Percentiles rank a stretch among this genome's conserved stretches.
phyloP scores from a whole-genome alignment of 2,113 vertebrate species.

The Hemiscyllium ocellatum region DNA sequence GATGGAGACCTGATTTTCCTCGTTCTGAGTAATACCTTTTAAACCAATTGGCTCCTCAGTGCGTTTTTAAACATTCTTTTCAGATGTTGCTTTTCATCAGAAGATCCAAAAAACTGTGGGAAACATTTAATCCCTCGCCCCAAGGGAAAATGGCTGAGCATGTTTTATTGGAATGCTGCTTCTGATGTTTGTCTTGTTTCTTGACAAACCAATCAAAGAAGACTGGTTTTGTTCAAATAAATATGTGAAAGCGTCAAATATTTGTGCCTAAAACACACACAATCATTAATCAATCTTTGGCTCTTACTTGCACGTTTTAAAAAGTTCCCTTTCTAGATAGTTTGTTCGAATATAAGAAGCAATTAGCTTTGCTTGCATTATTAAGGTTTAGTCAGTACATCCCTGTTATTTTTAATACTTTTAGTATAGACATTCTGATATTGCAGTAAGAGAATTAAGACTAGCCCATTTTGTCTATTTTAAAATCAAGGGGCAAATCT shows the following conservation, averaged over 20 bases:
- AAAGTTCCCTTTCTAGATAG: background rate
- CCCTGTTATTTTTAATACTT: background rate
- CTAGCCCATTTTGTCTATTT: background rate
- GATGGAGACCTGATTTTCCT: background rate
- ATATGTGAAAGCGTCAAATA: background rate
- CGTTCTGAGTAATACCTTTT: background rate
- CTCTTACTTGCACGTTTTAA: background rate
- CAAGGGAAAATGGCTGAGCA: background rate
- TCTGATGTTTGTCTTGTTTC: background rate
- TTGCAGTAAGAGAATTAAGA: background rate
- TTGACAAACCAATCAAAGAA: background rate
- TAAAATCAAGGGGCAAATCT: background rate
- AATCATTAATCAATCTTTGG: background rate
- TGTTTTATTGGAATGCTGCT: background rate
- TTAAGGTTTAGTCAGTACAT: background rate
- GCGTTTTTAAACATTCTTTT: background rate
- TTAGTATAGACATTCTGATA: background rate
- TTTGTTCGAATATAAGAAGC: background rate
- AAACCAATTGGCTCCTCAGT: background rate
- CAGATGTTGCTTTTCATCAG: background rate
- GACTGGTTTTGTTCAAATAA: background rate
- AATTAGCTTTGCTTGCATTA: background rate
- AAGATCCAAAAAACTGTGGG: background rate
- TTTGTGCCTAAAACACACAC: background rate
- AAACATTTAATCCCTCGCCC: background rate